Base-by-base conservation (phyloP, 2,113 vertebrate genomes). In the Nyctereutes procyonoides region DNA sequence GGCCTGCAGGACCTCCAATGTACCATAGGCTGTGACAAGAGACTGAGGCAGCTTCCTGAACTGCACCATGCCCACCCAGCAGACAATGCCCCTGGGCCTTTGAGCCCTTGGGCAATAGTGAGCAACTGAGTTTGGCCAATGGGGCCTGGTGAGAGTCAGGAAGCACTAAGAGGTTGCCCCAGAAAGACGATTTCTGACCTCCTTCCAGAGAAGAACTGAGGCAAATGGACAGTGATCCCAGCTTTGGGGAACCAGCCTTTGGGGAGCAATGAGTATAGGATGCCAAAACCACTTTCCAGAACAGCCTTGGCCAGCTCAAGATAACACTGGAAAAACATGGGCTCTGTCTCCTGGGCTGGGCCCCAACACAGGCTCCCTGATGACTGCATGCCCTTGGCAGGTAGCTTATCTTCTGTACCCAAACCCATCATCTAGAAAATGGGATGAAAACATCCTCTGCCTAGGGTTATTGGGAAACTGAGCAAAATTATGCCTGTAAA, bases 101-200 rank as follows among this genome's bases (percentile, higher is more conserved):
- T 0, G 48, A 81, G 63, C 53, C n/a, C 4, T 48, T 14, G 7
- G 16, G 69, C 8, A 58, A 48, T 0, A 11, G 4, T 51, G 13
- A 69, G 22, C 9, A 1, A 26, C 73, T 8, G 38, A 22, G 53
- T 28, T 60, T 55, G 67, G 73, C 19, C 24, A n/a, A 30, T 38
- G 20, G 3, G 24, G 5, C 65, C 32, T 0, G 2, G 55, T 32
- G 28, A 74, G 8, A 32, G 8, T 26, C 19, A 32, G 22, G 63
- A 24, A 16, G 26, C 19, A 1, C 15, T 10, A 55, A 86, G 35
- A n/a, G 14, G 17, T 7, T 56, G 85, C 51, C 62, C 30, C 38
- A 71, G 43, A 56, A 88, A 51, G 26, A 22, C 80, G 62, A 84
- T 55, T 32, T 79, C 55, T 73, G 55, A 26, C 8, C 71, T 58